phyloP scores from a whole-genome alignment of 2,797 vertebrate species.

The Kryptolebias ocellatus region DNA sequence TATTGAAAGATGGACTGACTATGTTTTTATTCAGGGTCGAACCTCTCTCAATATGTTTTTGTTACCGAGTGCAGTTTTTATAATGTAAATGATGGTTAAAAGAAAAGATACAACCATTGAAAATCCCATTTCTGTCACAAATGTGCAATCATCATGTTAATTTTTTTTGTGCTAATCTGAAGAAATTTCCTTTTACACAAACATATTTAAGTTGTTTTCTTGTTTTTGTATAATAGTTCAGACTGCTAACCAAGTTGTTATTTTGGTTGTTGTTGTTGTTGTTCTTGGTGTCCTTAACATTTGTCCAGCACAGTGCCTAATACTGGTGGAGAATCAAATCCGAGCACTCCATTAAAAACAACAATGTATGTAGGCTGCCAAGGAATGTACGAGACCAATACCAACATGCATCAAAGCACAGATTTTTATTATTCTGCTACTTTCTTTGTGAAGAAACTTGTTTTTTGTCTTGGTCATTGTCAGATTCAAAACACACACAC shows the following conservation, averaged over 20 bases:
- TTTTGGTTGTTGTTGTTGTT: constrained; percentile 45
- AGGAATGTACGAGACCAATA: constrained; percentile 60
- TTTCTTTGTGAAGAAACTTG: constrained; percentile 16
- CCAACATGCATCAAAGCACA: constrained; percentile 58
- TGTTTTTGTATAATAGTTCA: constrained; percentile 39
- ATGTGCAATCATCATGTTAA: constrained; percentile 48
- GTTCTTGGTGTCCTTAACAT: constrained; percentile 59
- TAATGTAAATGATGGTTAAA: constrained; percentile 34
- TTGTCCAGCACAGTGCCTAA: constrained; percentile 74
- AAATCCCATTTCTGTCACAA: constrained; percentile 44
- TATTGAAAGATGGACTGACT: constrained; percentile 42
- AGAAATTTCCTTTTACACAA: constrained; percentile 41
- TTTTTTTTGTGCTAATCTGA: constrained; percentile 46
- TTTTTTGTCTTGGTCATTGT: constrained; percentile 34
- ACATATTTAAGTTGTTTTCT: constrained; percentile 38
- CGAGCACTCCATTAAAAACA: constrained; percentile 68
- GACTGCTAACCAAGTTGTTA: constrained; percentile 44
- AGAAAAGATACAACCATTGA: constrained; percentile 29
- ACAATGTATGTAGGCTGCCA: constrained; percentile 56
- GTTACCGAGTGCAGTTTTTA: constrained; percentile 60
- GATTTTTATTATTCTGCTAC: constrained; percentile 25
- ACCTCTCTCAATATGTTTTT: constrained; percentile 42
- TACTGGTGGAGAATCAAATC: constrained; percentile 58
- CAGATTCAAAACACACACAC: constrained; percentile 26
- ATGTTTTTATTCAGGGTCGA: constrained; percentile 67